These are phyloP conservation scores for Paraplagusia blochii DNA, from an alignment of 2,113 vertebrate species.

Conservation along the genomic window DNA sequence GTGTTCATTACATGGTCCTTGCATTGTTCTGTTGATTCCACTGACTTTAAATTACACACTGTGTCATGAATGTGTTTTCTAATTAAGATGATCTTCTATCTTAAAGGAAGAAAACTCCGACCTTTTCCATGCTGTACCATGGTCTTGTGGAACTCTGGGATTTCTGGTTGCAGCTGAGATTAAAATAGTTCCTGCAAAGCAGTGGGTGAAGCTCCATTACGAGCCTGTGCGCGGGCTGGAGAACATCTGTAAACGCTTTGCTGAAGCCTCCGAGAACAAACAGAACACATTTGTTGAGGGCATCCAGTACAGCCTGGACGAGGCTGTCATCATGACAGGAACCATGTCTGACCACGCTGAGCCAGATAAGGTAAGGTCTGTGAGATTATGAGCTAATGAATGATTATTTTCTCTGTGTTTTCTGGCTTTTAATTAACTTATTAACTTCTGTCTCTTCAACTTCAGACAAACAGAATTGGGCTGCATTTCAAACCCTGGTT, in stretches of 20 bases:
- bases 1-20: too few relatives aligned
- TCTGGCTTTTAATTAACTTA: background rate
- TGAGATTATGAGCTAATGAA: background rate
- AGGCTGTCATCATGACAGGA: constrained; percentile 95
- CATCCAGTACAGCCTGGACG: constrained; percentile 84
- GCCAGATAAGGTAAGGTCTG: constrained; percentile 80
- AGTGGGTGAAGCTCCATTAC: constrained; percentile 86
- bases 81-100: constrained; percentile 2
- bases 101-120: constrained; percentile 91
- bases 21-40: too few relatives aligned
- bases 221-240: constrained; percentile 85
- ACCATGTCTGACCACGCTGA: constrained; percentile 86
- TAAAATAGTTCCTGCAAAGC: constrained; percentile 88
- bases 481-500: constrained; percentile 97
- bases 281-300: constrained; percentile 94
- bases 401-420: background rate
- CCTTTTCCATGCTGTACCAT: constrained; percentile 95
- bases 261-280: constrained; percentile 80
- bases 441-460: constrained; percentile 6
- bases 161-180: constrained; percentile 97
- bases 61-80: too few relatives aligned
- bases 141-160: constrained; percentile 97
- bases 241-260: constrained; percentile 86
- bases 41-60: too few relatives aligned
- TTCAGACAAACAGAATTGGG: constrained; percentile 90